These are phyloP conservation scores for Andrena dorsata DNA, from an alignment of 2,888 invertebrate genomes.

Conservation along the genomic window DNA sequence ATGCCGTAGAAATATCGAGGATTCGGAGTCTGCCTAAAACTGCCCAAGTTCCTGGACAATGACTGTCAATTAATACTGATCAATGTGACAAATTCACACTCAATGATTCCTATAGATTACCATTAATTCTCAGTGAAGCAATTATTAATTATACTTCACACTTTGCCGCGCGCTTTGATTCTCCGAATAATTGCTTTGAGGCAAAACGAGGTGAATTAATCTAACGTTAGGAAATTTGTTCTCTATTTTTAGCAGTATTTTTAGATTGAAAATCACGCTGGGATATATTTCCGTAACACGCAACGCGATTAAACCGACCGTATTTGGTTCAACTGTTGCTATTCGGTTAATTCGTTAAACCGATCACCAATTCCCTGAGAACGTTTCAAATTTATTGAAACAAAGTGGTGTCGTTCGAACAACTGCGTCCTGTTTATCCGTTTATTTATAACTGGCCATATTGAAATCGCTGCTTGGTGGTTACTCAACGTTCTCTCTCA, in stretches of 20 bases:
- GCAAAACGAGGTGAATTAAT: neutral
- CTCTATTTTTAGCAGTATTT: neutral
- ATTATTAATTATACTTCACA: neutral
- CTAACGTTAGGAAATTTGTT: neutral
- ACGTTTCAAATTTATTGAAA: neutral
- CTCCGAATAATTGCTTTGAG: neutral
- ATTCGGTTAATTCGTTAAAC: neutral
- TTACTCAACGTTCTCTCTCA: neutral
- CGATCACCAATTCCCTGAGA: neutral
- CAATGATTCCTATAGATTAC: neutral
- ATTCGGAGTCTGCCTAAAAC: no score
- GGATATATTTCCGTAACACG: neutral
- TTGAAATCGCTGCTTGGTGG: neutral
- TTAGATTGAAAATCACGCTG: neutral
- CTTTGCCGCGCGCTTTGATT: neutral
- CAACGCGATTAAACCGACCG: slow-evolving; percentile 2
- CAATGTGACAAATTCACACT: neutral
- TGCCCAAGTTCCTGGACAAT: no score
- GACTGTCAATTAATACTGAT: no score
- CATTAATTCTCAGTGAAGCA: neutral
- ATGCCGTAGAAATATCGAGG: no score
- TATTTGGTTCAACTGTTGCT: neutral
- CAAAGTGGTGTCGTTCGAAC: neutral
- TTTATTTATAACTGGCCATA: neutral
- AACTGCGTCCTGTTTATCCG: neutral